These are phyloP conservation scores for Tiliacea citrago DNA, from an alignment of 2,888 invertebrate genomes.

Conservation along the genomic window DNA sequence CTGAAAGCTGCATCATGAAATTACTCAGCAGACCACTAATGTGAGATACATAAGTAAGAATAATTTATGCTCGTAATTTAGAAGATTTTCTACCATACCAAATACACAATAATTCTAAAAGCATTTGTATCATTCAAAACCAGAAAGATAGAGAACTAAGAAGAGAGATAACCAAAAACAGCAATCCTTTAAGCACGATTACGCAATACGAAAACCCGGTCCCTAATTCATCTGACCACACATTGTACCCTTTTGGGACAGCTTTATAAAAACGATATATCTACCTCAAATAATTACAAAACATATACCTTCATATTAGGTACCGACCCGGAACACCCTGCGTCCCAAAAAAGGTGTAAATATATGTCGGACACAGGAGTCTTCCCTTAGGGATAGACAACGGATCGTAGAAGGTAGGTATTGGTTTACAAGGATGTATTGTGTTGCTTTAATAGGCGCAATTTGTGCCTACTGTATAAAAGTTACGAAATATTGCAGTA, in stretches of 20 bases:
- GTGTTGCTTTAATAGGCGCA: background rate
- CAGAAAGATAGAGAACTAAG: too few species aligned
- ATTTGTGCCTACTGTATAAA: background rate
- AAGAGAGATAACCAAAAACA: background rate
- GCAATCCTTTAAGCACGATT: conserved; percentile 4
- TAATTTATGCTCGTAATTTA: background rate
- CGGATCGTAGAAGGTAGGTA: background rate
- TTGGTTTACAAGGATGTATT: background rate
- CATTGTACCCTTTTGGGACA: conserved; percentile 20
- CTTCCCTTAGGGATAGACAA: conserved; percentile 31
- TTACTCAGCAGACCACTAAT: background rate
- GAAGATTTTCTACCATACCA: background rate
- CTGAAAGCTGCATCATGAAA: background rate
- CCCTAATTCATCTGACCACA: conserved; percentile 33
- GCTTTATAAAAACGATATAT: conserved; percentile 49
- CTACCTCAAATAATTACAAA: conserved; percentile 50
- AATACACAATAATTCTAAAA: too few species aligned
- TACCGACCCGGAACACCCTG: conserved; percentile 26
- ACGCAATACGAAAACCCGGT: conserved; percentile 1
- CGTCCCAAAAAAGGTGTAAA: conserved; percentile 50
- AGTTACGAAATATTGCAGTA: background rate
- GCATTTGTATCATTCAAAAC: too few species aligned
- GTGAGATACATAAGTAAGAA: background rate
- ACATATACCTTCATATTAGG: conserved; percentile 18
- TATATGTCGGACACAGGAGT: conserved; percentile 40